These are phyloP conservation scores for Procambarus clarkii DNA, from an alignment of 1,140 invertebrate species.

Conservation along the genomic window DNA sequence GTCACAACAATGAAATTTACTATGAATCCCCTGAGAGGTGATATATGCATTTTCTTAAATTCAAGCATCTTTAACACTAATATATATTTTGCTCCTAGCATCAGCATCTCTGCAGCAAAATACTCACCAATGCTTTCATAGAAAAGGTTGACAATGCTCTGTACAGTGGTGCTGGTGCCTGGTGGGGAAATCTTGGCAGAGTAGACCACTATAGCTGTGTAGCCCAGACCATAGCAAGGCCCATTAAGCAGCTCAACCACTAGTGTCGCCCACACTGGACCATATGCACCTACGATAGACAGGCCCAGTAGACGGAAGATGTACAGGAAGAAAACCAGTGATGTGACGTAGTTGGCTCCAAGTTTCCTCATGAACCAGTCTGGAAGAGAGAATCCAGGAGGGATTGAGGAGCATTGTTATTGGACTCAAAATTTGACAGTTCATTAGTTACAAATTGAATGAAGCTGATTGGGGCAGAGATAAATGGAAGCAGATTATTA, in stretches of 20 bases:
- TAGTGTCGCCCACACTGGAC: conserved; percentile 47
- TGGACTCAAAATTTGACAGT: background rate
- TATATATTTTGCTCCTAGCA: too few species aligned
- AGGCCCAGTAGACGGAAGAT: conserved; percentile 48
- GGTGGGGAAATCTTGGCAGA: conserved; percentile 21
- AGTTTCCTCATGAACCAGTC: conserved; percentile 42
- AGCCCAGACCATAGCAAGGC: conserved; percentile 47
- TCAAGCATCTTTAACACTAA: too few species aligned
- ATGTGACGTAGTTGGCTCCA: conserved; percentile 36
- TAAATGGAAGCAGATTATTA: background rate
- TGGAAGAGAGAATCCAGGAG: background rate
- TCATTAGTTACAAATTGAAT: background rate
- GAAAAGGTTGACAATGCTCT: conserved; percentile 39
- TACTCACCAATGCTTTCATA: conserved; percentile 54
- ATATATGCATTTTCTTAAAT: too few species aligned
- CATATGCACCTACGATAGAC: conserved; percentile 43
- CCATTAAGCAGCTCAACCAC: conserved; percentile 47
- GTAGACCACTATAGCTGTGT: conserved; percentile 43
- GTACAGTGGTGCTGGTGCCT: conserved; percentile 45
- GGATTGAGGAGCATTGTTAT: background rate
- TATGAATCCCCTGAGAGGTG: too few species aligned
- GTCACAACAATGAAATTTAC: too few species aligned
- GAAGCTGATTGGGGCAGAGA: background rate
- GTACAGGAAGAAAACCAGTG: conserved; percentile 57
- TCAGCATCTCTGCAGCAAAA: too few species aligned